A percentile compares a stretch with the other conserved stretches of the same genome.
Conservation (phyloP, 2,113 vertebrate species). For the Tympanuchus pallidicinctus region DNA sequence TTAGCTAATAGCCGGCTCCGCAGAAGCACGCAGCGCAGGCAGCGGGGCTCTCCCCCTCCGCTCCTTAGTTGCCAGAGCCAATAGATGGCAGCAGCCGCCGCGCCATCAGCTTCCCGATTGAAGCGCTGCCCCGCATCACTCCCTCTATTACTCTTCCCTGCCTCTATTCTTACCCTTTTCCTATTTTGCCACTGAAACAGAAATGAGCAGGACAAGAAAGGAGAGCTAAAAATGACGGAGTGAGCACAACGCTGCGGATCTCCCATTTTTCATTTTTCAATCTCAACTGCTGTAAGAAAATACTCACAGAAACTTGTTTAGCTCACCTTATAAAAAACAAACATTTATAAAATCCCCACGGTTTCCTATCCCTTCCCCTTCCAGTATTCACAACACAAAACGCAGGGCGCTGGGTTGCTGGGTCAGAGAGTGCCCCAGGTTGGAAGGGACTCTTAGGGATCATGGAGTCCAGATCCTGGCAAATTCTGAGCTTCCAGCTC, state of each 20-base stretch:
- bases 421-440: no score
- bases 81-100: conserved; percentile 70
- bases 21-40: fast-evolving
- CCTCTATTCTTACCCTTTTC: background rate
- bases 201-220: background rate
- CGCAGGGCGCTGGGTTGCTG: background rate
- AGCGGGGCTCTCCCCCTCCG: background rate
- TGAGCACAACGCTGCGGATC: background rate
- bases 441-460: no score
- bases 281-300: background rate
- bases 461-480: no score
- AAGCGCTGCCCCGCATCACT: background rate
- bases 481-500: background rate
- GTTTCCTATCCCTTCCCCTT: background rate
- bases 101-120: background rate
- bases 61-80: background rate
- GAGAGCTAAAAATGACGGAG: background rate
- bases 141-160: background rate
- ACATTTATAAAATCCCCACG: background rate
- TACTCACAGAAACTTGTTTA: background rate
- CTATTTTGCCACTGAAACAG: background rate
- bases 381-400: fast-evolving
- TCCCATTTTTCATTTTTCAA: conserved; percentile 34
- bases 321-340: background rate
- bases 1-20: fast-evolving